These are phyloP conservation scores for Panthera tigris DNA, from an alignment of 2,113 vertebrate species.

Conservation along the genomic window DNA sequence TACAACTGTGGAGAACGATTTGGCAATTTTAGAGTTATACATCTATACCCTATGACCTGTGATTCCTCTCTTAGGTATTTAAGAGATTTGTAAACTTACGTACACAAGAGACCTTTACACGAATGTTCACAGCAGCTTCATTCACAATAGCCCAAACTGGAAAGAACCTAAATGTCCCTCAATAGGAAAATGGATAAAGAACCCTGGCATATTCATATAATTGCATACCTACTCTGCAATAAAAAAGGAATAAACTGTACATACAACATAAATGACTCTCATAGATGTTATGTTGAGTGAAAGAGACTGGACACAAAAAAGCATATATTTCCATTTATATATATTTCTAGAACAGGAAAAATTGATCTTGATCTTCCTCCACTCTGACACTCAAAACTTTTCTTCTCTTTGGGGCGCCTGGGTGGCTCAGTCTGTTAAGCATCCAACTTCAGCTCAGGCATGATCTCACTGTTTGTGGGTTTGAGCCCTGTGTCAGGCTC, in stretches of 20 bases:
- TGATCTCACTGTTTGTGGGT: no score
- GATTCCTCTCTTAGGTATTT: neutral
- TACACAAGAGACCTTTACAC: neutral
- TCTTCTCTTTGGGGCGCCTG: neutral
- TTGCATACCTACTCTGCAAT: neutral
- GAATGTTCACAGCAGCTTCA: neutral
- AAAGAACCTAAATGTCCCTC: neutral
- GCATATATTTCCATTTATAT: neutral
- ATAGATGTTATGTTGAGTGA: neutral
- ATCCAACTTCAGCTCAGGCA: no score
- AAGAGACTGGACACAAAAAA: neutral
- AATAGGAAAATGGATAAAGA: neutral
- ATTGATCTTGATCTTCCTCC: neutral
- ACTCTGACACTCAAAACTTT: neutral
- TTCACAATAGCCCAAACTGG: neutral
- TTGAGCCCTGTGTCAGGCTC: no score
- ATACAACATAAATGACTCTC: neutral
- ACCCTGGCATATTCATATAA: neutral
- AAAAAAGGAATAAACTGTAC: neutral
- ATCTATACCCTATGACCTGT: neutral
- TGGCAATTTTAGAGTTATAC: neutral
- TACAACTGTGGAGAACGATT: neutral
- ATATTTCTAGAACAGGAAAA: neutral
- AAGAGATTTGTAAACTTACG: neutral
- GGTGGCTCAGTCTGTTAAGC: no score